Evolutionary conservation across 2,888 invertebrate species (phyloP), one percentile per base, ranked within the genome.

Genomic region (Rhaphigaster nebulosa): DNA sequence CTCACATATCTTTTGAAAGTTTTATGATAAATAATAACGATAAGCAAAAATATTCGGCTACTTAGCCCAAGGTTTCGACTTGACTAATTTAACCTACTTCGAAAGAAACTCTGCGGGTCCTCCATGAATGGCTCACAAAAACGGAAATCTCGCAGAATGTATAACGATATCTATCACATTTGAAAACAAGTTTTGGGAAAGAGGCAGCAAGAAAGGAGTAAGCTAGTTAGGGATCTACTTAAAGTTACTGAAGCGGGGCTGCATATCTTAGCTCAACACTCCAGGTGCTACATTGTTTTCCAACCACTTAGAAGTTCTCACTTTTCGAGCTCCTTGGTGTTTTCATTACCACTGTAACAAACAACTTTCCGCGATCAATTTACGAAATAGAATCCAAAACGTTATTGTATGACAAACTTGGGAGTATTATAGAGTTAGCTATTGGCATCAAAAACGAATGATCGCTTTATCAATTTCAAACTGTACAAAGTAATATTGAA

Each of bases 251-350:
- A 76, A 23, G 34, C 70, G 70, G 15, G 34, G 70, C 70, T 76
- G 70, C 34, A 76, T 76, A 76, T 76, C 70, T 76, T 76, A 76
- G 6, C 70, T 3, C 70, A 76, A 76, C 70, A 76, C 70, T 34
- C 70, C 70, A 76, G 70, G 70, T 76, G 70, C 70, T 76, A 76
- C 70, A 76, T 76, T 76, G 70, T 76, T 76, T 76, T 76, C 70
- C 70, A 76, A 38, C 70, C 70, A 76, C 70, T 76, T 76, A 76
- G 70, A 76, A 76, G 70, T 76, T 76, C 38, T 76, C 70, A 76
- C 70, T 76, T 76, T 76, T 76, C 70, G 70, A 6, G 70, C 70
- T 38, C 10, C 70, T 76, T 38, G 70, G n/a, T 76, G 70, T 76
- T 76, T 76, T 76, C 70, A 76, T 76, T 76, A 76, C 70, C 70